A percentile compares a stretch with the other conserved stretches of the same genome.
phyloP scores from a whole-genome alignment of 2,113 vertebrate species.

The Glaucidium brasilianum region DNA sequence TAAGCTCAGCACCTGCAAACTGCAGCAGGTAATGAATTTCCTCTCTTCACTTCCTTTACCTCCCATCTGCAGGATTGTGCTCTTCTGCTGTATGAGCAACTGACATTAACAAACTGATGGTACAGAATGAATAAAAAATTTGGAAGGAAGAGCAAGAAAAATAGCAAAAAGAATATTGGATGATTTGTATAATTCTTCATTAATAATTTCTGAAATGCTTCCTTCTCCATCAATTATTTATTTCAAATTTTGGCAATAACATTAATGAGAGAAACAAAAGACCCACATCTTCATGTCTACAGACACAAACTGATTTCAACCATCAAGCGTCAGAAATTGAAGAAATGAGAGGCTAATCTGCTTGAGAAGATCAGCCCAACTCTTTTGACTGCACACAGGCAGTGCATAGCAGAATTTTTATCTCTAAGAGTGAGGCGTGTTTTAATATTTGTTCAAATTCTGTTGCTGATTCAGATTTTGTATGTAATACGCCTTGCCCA shows the following conservation, averaged over 20 bases:
- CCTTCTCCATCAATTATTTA: background rate
- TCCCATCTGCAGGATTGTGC: background rate
- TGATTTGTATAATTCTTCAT: background rate
- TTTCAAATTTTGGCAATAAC: background rate
- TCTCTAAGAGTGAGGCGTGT: background rate
- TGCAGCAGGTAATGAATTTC: background rate
- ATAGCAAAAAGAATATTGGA: background rate
- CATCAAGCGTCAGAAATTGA: background rate
- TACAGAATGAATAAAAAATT: background rate
- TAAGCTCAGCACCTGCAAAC: constrained; percentile 13
- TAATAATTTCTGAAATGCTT: background rate
- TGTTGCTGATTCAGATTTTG: background rate
- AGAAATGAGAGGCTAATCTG: background rate
- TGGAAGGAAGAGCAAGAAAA: background rate
- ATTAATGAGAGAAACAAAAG: background rate
- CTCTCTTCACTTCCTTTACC: background rate
- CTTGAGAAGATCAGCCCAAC: background rate
- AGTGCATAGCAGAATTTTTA: background rate
- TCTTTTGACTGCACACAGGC: background rate
- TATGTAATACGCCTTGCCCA: background rate
- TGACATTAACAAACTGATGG: background rate
- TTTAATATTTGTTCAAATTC: background rate
- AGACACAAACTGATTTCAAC: background rate
- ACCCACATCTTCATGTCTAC: background rate
- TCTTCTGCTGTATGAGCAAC: background rate